A percentile compares a stretch with the other conserved stretches of the same genome.
phyloP scores from a whole-genome alignment of 2,888 invertebrate genomes.

The Diplazon laetatorius region DNA sequence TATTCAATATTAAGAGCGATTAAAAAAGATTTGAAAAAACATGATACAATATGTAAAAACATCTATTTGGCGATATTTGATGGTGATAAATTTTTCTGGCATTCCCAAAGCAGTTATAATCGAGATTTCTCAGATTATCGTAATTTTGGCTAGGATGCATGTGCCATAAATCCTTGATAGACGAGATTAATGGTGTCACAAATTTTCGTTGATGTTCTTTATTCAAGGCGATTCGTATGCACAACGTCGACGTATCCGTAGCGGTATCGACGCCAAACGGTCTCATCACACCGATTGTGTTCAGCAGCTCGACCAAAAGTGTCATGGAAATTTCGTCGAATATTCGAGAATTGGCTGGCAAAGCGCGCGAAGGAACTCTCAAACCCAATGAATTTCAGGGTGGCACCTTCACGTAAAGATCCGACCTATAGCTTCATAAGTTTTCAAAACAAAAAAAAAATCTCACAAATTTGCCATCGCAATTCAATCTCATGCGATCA shows the following conservation, averaged over 20 bases:
- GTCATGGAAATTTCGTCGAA: conserved; percentile 84
- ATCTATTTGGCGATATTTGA: too few relatives aligned
- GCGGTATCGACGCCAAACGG: conserved; percentile 87
- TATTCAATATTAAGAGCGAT: too few relatives aligned
- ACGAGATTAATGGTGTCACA: not conserved
- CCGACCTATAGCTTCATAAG: not conserved
- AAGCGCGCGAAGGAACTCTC: conserved; percentile 86
- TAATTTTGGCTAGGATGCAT: too few relatives aligned
- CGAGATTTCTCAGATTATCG: too few relatives aligned
- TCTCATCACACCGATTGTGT: conserved; percentile 87
- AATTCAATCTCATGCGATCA: not conserved
- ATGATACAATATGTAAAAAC: too few relatives aligned
- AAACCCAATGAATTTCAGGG: conserved; percentile 88
- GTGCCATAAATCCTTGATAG: too few relatives aligned
- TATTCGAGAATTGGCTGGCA: conserved; percentile 84
- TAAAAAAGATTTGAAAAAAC: too few relatives aligned
- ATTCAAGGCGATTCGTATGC: conserved; percentile 77
- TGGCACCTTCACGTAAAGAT: conserved; percentile 83
- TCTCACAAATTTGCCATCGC: not conserved
- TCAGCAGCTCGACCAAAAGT: conserved; percentile 83
- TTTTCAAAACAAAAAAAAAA: not conserved
- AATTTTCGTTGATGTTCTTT: conserved; percentile 11
- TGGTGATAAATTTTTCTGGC: too few relatives aligned
- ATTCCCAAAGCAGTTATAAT: too few relatives aligned
- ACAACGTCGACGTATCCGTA: conserved; percentile 85